Percentiles rank a stretch among this genome's conserved stretches.
Conservation (phyloP, 2,113 vertebrate genomes). For the Nannospalax galili region DNA sequence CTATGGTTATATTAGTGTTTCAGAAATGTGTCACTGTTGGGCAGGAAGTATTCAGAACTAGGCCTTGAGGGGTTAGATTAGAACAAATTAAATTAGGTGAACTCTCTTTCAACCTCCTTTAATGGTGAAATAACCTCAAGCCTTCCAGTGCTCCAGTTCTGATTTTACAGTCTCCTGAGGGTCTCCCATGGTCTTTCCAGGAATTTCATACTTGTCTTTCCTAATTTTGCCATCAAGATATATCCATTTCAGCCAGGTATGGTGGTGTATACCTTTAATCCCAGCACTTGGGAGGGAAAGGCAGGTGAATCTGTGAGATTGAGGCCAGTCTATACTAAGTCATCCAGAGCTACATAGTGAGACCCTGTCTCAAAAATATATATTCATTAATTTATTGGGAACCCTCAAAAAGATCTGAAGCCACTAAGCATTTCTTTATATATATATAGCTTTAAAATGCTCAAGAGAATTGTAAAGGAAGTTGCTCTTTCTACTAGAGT, state of each 20-base stretch:
- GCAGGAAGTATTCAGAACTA: slow-evolving; percentile 1
- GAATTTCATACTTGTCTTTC: background rate
- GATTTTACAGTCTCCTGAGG: background rate
- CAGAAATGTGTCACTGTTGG: background rate
- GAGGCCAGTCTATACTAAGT: too few species aligned
- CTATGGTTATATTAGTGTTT: background rate
- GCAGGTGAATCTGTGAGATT: background rate
- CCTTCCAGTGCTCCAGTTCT: background rate
- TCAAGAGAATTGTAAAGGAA: slow-evolving; percentile 31
- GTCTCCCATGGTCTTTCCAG: background rate
- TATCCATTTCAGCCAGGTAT: too few species aligned
- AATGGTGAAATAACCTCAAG: background rate
- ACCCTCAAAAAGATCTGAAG: slow-evolving; percentile 30
- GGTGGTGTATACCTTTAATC: too few species aligned
- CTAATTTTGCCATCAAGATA: too few species aligned
- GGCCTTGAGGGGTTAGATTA: background rate
- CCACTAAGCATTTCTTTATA: background rate
- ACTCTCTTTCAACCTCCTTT: background rate
- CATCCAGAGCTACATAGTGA: too few species aligned
- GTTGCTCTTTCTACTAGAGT: background rate
- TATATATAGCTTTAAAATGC: slow-evolving; percentile 34
- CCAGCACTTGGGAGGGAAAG: too few species aligned
- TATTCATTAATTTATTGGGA: slow-evolving; percentile 28
- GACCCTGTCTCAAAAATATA: background rate
- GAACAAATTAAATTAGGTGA: background rate